Evolutionary conservation across 2,113 vertebrate species (phyloP).

Genomic region (Leucopsar rothschildi): DNA sequence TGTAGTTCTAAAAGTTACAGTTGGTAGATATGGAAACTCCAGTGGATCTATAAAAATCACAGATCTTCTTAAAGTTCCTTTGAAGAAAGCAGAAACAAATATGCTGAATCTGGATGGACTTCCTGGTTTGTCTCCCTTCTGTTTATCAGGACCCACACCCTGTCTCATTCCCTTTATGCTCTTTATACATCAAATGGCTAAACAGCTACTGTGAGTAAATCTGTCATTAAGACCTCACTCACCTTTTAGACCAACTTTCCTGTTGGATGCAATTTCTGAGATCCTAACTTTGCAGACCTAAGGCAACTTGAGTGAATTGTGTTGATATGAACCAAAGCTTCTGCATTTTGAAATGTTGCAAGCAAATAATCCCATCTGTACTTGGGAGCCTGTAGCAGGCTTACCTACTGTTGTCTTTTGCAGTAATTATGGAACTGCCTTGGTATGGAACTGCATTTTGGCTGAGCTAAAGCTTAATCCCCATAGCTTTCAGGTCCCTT

Average conservation of each 20-base stretch:
- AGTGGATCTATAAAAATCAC: not conserved
- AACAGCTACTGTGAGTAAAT: not conserved
- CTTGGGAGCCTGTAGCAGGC: not conserved
- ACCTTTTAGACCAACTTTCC: not conserved
- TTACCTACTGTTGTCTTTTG: not conserved
- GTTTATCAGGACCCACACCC: constrained; percentile 4
- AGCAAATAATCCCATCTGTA: not conserved
- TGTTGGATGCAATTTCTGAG: not conserved
- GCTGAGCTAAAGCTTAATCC: not conserved
- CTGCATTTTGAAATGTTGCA: not conserved
- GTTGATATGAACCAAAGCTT: not conserved
- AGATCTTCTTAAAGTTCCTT: not conserved
- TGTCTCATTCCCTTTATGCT: not conserved
- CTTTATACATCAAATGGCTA: not conserved
- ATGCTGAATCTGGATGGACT: not conserved
- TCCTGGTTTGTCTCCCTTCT: not conserved
- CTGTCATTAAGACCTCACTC: not conserved
- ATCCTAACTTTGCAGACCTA: not conserved
- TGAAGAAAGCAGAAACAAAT: constrained; percentile 24
- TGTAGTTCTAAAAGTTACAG: not conserved
- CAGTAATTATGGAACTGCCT: not conserved
- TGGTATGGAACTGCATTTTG: not conserved
- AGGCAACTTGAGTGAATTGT: not conserved
- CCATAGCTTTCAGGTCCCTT: not conserved
- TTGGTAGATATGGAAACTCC: not conserved